Evolutionary conservation across 2,113 vertebrate genomes (phyloP), one percentile per base, ranked within the genome.

Genomic region (Pedetes capensis): DNA sequence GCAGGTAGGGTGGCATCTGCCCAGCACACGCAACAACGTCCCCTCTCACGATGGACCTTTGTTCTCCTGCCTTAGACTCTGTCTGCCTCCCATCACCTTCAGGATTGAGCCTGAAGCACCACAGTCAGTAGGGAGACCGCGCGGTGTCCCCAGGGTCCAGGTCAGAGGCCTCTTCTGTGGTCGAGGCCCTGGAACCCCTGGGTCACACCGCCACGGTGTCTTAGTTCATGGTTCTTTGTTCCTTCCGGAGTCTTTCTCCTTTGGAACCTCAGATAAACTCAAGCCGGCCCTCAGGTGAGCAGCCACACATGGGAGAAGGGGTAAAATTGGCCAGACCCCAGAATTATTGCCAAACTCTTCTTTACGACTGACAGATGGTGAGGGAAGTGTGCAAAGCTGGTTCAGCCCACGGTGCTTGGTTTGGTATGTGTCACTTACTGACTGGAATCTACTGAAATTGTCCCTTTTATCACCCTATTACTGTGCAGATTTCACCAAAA

Each of bases 401-500:
- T 59, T 87, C 80, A 59, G 29, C 63, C 11, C 22, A 87, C 8
- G 13, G 49, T 53, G 57, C 80, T 68, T 39, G 23, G 51, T 76
- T 92, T 59, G 39, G 8, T 53, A 4, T 37, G 7, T 68, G 20
- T 12, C 32, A 71, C 29, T 80, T 88, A 64, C n/a, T 85, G 57
- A 76, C 9, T 37, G 18, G 44, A 64, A 61, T 59, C 27, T 34
- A 71, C 18, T 25, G 75, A 89, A 78, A 57, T 55, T 37, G 55
- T 57, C 3, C 29, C 25, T 34, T 79, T 83, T 74, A 69, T 44
- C 2, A 69, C 11, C 22, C 12, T 53, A 10, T 66, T 88, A 34
- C 81, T 68, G 53, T 84, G 53, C 13, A 81, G 80, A 69, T 20
- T 79, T 80, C 44, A 59, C 85, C 76, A 59, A 94, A 87, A 59